Conservation (phyloP, 1,140 invertebrate species). For the Anadara kagoshimensis region DNA sequence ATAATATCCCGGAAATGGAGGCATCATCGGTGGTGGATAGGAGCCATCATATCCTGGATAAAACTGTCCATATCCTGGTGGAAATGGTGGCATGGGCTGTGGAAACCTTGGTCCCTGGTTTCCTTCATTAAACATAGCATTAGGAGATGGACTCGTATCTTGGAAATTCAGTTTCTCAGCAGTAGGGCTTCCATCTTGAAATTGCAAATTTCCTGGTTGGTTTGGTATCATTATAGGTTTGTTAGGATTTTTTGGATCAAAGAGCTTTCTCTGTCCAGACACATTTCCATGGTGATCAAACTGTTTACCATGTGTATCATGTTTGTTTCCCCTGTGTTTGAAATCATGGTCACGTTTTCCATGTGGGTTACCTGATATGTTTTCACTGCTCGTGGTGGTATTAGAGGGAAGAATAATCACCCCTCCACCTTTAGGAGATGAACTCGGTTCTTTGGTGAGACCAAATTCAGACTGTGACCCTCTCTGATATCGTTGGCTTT, state of each 20-base stretch:
- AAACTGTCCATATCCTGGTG: constrained; percentile 18
- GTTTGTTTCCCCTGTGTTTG: no score
- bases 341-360: no score
- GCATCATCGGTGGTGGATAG: constrained; percentile 18
- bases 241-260: constrained; percentile 82
- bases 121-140: neutral
- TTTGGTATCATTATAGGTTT: constrained; percentile 78
- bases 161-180: constrained; percentile 24
- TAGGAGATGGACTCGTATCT: constrained; percentile 16
- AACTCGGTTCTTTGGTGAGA: constrained; percentile 10
- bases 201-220: constrained; percentile 60
- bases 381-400: neutral
- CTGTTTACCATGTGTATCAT: no score
- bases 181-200: constrained; percentile 22
- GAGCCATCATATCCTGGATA: constrained; percentile 18
- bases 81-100: constrained; percentile 13
- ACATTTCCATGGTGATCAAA: constrained; percentile 7
- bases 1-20: constrained; percentile 38
- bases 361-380: no score
- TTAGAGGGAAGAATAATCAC: constrained; percentile 51
- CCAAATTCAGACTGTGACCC: constrained; percentile 7
- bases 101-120: constrained; percentile 1
- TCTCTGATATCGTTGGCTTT: neutral
- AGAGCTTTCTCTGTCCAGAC: constrained; percentile 70
- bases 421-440: constrained; percentile 40